Conservation (phyloP, 2,113 vertebrate species). For the Ondatra zibethicus region DNA sequence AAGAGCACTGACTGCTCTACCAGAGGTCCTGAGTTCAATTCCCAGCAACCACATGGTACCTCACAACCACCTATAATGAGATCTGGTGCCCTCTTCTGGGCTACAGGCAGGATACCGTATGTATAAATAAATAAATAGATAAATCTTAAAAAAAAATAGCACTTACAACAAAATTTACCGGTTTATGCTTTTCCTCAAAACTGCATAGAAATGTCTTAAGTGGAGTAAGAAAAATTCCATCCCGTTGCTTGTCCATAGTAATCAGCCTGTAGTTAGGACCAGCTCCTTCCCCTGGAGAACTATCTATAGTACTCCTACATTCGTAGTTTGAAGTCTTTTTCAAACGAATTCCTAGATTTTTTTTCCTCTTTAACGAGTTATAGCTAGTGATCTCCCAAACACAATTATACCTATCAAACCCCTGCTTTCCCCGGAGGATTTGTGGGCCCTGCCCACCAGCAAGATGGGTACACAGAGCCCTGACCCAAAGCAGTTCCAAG, state of each 20-base stretch:
- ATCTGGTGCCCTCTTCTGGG: too few relatives aligned
- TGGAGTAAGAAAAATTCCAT: not conserved
- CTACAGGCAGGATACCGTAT: too few relatives aligned
- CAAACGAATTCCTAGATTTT: not conserved
- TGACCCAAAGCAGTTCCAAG: constrained; percentile 59
- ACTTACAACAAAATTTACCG: not conserved
- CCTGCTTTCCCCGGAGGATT: constrained; percentile 44
- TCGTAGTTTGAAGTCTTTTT: constrained; percentile 48
- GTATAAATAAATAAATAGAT: too few relatives aligned
- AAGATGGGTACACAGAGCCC: constrained; percentile 42
- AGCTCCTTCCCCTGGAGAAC: not conserved
- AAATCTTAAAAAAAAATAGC: too few relatives aligned
- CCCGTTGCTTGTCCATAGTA: not conserved
- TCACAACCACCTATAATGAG: too few relatives aligned
- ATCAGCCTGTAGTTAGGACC: not conserved
- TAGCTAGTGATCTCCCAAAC: not conserved
- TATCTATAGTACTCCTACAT: not conserved
- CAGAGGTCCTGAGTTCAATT: too few relatives aligned
- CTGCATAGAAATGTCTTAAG: not conserved
- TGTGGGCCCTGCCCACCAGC: not conserved
- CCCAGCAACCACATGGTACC: too few relatives aligned
- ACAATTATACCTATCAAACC: constrained; percentile 29
- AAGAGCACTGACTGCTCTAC: too few relatives aligned
- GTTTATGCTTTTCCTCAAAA: constrained; percentile 5
- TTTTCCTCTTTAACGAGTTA: constrained; percentile 50